Conservation (phyloP, 1,140 invertebrate genomes). For the Nephila pilipes region DNA sequence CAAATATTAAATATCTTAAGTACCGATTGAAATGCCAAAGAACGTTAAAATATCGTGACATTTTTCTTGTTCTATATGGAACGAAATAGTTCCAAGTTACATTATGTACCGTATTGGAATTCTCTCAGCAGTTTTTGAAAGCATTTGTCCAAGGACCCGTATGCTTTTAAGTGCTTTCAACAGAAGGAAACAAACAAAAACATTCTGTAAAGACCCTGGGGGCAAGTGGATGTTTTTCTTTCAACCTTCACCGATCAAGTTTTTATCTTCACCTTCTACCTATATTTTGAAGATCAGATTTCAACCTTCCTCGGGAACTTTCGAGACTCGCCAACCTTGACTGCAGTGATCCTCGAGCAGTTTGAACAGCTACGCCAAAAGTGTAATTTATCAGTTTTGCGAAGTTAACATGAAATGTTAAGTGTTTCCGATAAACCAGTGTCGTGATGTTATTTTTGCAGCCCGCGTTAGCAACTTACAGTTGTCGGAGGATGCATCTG, state of each 20-base stretch:
- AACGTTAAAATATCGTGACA: not conserved
- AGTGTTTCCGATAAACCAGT: not conserved
- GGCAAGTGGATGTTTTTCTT: not conserved
- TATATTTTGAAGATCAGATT: not conserved
- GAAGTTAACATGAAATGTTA: not conserved
- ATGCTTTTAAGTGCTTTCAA: not conserved
- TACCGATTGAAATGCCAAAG: too few species aligned
- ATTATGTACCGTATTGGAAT: too few species aligned
- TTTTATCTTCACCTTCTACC: not conserved
- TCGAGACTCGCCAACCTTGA: not conserved
- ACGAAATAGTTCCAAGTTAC: too few species aligned
- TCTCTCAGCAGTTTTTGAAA: not conserved
- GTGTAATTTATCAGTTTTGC: not conserved
- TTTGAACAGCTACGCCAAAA: too few species aligned
- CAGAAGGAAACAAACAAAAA: not conserved
- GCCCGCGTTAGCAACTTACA: not conserved
- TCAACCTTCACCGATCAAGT: not conserved
- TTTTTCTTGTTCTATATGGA: not conserved
- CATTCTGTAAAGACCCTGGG: not conserved
- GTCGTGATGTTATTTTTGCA: not conserved
- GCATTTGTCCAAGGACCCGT: not conserved
- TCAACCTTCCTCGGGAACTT: not conserved
- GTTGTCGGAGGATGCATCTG: not conserved
- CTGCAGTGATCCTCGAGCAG: not conserved
- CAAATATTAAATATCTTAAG: too few species aligned